phyloP scores from a whole-genome alignment of 2,113 vertebrate species.

The Plotosus lineatus region DNA sequence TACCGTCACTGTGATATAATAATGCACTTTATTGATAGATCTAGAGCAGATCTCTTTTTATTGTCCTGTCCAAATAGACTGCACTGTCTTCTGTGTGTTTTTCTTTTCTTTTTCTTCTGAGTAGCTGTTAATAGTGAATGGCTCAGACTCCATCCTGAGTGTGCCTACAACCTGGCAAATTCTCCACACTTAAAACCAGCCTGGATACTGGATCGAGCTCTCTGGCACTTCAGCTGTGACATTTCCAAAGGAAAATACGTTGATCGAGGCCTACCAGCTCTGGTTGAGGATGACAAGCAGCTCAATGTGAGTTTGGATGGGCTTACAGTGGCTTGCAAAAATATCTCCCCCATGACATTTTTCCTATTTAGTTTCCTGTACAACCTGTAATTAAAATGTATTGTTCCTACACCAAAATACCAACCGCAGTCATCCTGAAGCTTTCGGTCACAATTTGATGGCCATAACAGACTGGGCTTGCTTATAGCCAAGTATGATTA shows the following conservation, averaged over 20 bases:
- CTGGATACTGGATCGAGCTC: slow-evolving; percentile 84
- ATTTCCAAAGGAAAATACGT: slow-evolving; percentile 76
- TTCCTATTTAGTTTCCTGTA: no score
- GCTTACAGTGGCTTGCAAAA: background rate
- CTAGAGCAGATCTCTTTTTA: background rate
- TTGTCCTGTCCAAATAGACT: background rate
- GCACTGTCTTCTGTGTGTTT: no score
- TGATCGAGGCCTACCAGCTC: slow-evolving; percentile 73
- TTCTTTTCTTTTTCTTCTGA: background rate
- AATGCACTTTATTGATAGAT: no score
- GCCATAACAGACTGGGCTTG: background rate
- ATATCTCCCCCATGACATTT: no score
- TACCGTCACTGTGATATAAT: no score
- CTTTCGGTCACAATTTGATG: background rate
- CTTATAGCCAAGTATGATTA: background rate
- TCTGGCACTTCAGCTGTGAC: slow-evolving; percentile 82
- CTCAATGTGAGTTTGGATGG: slow-evolving; percentile 73
- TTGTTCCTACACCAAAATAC: no score
- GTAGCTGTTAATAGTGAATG: slow-evolving; percentile 83
- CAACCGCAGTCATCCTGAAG: no score
- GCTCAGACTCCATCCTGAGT: slow-evolving; percentile 84
- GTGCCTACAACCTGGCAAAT: slow-evolving; percentile 85
- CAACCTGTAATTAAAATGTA: no score
- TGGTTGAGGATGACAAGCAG: slow-evolving; percentile 78
- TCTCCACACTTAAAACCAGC: slow-evolving; percentile 87